Evolutionary conservation across 2,797 vertebrate species (phyloP), one percentile per base, ranked within the genome.

Genomic region (Rallus crepitans): DNA sequence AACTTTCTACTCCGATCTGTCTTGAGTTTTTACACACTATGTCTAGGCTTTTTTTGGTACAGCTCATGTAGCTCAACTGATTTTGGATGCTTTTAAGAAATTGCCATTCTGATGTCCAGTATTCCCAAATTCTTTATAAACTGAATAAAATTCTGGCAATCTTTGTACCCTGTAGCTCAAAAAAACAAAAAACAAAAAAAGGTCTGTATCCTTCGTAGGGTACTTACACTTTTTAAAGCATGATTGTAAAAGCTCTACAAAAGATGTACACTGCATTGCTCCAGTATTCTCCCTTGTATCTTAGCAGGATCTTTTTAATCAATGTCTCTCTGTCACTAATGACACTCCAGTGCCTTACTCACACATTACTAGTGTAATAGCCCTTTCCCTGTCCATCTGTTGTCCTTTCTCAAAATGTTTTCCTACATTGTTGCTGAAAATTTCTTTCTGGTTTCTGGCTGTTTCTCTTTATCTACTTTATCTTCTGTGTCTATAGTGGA

Each of bases 321-420:
- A 12, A 4, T 13, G 25, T 53, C 68, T 73, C 72, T 61, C 45
- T 11, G 20, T 83, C 69, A 55, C 33, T 40, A 53, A 31, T 31
- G 57, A 68, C 12, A 5, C 18, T 25, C 40, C 31, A 0, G 0
- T 78, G 80, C 31, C 64, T 63, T 11, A 16, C 37, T 78, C 18
- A 0, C 0, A 1, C 1, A 0, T 15, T 42, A 33, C 61, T 53
- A 18, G 27, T 27, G 0, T 18, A 18, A 21, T 11, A 72, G 31
- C 33, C 20, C 42, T 53, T 70, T 69, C 73, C 12, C 31, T 33
- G 4, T 33, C 71, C 53, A 1, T 12, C 76, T 75, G 37, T 89
- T 65, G 30, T 75, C 50, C 23, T 75, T 82, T 89, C 82, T 96
- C 88, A 76, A 37, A 79, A 65, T 3, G 4, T 55, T 92, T 95